phyloP scores from a whole-genome alignment of 2,113 vertebrate genomes.

The Vidua chalybeata region DNA sequence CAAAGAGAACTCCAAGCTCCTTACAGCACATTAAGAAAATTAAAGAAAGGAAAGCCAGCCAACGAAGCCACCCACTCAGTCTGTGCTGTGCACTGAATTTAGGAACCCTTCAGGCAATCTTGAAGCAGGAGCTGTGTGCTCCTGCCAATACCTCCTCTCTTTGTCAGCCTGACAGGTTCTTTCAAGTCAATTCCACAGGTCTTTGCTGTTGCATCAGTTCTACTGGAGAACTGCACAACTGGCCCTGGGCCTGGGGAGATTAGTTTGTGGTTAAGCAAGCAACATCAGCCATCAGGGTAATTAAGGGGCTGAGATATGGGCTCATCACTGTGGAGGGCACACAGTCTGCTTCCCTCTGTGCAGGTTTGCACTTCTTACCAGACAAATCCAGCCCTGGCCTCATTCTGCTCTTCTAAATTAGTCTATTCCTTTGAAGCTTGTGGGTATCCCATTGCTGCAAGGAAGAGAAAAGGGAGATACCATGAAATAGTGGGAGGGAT shows the following conservation, averaged over 20 bases:
- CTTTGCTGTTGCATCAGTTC: not conserved
- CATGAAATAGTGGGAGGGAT: not conserved
- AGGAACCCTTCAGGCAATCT: slow-evolving; percentile 27
- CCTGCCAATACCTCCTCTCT: not conserved
- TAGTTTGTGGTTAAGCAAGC: not conserved
- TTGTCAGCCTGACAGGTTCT: not conserved
- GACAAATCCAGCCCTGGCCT: not conserved
- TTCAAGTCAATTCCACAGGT: not conserved
- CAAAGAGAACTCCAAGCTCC: slow-evolving; percentile 12
- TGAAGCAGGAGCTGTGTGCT: slow-evolving; percentile 25
- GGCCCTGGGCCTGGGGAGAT: not conserved
- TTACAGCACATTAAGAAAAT: slow-evolving; percentile 48
- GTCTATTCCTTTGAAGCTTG: not conserved
- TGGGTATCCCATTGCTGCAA: not conserved
- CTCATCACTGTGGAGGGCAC: not conserved
- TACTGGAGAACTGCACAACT: not conserved
- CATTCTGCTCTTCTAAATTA: not conserved
- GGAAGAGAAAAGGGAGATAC: not conserved
- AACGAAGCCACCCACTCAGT: slow-evolving; percentile 36
- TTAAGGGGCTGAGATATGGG: not conserved
- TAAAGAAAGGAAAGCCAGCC: slow-evolving; percentile 36
- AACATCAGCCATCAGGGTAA: not conserved
- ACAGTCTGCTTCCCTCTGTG: not conserved
- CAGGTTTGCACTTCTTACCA: not conserved
- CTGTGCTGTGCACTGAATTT: slow-evolving; percentile 26